Evolutionary conservation across 2,113 vertebrate genomes (phyloP).

Genomic region (Sigmodon hispidus): DNA sequence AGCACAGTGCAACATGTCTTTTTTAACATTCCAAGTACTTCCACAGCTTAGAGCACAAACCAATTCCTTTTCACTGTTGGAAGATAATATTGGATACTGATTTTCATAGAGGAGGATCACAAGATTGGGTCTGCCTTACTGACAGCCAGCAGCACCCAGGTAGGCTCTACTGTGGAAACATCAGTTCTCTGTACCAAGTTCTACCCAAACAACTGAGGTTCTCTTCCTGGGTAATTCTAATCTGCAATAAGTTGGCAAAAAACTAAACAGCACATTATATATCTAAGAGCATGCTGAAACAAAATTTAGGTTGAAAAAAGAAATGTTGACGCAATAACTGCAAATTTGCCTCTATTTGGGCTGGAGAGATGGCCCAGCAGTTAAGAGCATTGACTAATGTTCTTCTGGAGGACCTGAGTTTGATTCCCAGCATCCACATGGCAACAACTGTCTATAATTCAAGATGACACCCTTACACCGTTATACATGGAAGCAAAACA

Average conservation of each 20-base stretch:
- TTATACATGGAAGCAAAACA: no score
- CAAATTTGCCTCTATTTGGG: no score
- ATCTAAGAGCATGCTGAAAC: neutral
- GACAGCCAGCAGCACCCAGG: conserved; percentile 47
- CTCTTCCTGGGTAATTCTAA: neutral
- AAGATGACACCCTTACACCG: no score
- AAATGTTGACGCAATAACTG: neutral
- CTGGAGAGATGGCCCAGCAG: no score
- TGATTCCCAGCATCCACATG: no score
- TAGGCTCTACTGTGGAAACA: conserved; percentile 12
- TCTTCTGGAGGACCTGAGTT: no score
- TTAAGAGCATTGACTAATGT: no score
- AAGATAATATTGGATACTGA: conserved; percentile 5
- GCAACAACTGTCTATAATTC: no score
- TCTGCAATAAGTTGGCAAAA: neutral
- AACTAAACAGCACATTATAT: neutral
- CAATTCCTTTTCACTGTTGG: conserved; percentile 54
- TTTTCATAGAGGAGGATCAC: conserved; percentile 31
- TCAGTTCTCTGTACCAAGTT: neutral
- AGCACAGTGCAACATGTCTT: conserved; percentile 80
- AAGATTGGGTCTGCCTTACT: conserved; percentile 30
- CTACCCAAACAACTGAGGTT: conserved; percentile 7
- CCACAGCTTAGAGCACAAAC: conserved; percentile 66
- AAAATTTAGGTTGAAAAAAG: neutral
- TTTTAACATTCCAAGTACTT: conserved; percentile 79